Evolutionary conservation across 2,797 vertebrate genomes (phyloP), one percentile per base, ranked within the genome.

Genomic region (Sparus aurata): DNA sequence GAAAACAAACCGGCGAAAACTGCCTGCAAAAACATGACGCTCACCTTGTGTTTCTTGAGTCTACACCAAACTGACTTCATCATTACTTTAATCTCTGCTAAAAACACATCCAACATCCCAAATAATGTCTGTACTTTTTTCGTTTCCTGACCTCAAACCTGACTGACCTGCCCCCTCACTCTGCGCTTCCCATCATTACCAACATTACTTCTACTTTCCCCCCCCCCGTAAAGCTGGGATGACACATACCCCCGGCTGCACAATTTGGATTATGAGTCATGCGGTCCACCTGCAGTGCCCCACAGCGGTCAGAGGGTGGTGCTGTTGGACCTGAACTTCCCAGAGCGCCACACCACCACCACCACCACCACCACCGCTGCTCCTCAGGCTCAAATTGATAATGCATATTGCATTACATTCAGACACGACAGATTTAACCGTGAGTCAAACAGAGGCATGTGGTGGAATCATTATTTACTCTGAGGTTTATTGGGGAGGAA

Each of bases 251-350:
- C 27, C 41, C 65, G 20, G 46, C 63, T 81, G 74, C 77, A 83
- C 63, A 20, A 61, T 85, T 71, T 69, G 34, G 23, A 61, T 63
- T 66, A 55, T 80, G 80, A 90, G 69, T 84, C 79, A 84, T 41
- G 13, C 64, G 58, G 43, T 6, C 50, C 22, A 22, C n/a, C 4
- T 83, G 81, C 60, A 83, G 80, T 80, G 52, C 25, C 10, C 0
- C 2, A 2, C 0, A 0, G 4, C 0, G 54, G 43, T 52, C 94
- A 92, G 88, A 63, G 65, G 71, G 92, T 90, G 94, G 90, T 72
- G 86, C 92, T 94, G 91, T 94, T 91, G 91, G 25, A 87, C 91
- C 89, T 92, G 71, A 27, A n/a, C 91, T 74, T 45, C 30, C 5
- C 2, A 10, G 57, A 50, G 2, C 0, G 2, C 27, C 25, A 23